A percentile compares a stretch with the other conserved stretches of the same genome.
phyloP scores from a whole-genome alignment of 2,888 invertebrate genomes.

The Campoplex capitator region DNA sequence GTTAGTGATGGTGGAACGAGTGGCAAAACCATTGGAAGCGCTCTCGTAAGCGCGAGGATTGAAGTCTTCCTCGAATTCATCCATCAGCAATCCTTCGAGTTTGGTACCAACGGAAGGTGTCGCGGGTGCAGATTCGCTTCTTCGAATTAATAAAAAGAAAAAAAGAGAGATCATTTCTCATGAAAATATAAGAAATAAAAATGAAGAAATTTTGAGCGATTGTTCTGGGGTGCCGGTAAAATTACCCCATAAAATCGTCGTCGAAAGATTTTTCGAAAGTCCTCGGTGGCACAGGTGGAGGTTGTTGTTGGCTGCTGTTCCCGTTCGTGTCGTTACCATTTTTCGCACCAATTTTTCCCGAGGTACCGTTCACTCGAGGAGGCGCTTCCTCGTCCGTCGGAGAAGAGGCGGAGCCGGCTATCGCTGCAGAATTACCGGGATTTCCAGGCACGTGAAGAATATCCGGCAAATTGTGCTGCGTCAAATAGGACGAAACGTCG shows the following conservation, averaged over 20 bases:
- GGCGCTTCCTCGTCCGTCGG: slow-evolving; percentile 70
- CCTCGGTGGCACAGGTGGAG: slow-evolving; percentile 81
- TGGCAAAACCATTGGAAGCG: slow-evolving; percentile 84
- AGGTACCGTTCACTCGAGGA: slow-evolving; percentile 79
- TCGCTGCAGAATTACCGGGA: slow-evolving; percentile 23
- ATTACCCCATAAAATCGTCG: slow-evolving; percentile 82
- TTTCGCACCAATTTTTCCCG: slow-evolving; percentile 73
- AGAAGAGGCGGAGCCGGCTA: slow-evolving; percentile 65
- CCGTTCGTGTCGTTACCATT: slow-evolving; percentile 81
- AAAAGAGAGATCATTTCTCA: background rate
- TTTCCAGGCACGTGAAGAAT: slow-evolving; percentile 83
- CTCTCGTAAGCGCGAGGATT: slow-evolving; percentile 94
- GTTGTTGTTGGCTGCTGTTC: slow-evolving; percentile 81
- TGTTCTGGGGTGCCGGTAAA: background rate
- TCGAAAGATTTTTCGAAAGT: slow-evolving; percentile 83
- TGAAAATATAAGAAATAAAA: background rate
- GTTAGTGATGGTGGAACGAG: slow-evolving; percentile 78
- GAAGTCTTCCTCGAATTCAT: slow-evolving; percentile 93
- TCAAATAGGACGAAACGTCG: slow-evolving; percentile 86
- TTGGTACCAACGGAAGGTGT: slow-evolving; percentile 90
- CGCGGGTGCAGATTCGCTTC: slow-evolving; percentile 75
- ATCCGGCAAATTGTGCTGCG: slow-evolving; percentile 85
- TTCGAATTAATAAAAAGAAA: slow-evolving; percentile 40
- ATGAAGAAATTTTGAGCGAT: background rate
- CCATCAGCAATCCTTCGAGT: slow-evolving; percentile 91